Evolutionary conservation across 2,113 vertebrate species (phyloP).

Genomic region (Aptenodytes forsteri): DNA sequence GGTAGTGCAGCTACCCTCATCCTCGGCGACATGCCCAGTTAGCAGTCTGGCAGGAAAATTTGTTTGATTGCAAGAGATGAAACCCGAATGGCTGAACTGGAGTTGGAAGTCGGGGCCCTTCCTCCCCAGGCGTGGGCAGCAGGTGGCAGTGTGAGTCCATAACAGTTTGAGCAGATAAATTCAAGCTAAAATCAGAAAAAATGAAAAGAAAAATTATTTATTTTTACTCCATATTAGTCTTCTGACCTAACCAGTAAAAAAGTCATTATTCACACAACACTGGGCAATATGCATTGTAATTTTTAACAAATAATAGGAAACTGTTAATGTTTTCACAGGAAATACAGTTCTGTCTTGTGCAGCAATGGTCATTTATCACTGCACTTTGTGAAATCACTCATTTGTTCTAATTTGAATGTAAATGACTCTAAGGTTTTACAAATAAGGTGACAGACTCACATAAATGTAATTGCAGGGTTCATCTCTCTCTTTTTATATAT

Average conservation of each 20-base stretch:
- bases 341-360: constrained; percentile 80
- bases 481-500: constrained; percentile 90
- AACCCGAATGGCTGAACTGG: background rate
- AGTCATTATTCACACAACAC: constrained; percentile 86
- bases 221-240: constrained; percentile 82
- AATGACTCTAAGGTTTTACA: constrained; percentile 91
- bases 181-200: constrained; percentile 65
- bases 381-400: constrained; percentile 88
- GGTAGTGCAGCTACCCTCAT: background rate
- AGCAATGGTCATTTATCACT: constrained; percentile 84
- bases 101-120: background rate
- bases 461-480: constrained; percentile 90
- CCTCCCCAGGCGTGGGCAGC: constrained; percentile 52
- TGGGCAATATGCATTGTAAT: constrained; percentile 84
- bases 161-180: constrained; percentile 38
- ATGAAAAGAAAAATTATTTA: constrained; percentile 83
- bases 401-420: constrained; percentile 91
- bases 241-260: constrained; percentile 85
- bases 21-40: background rate
- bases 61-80: background rate
- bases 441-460: constrained; percentile 91
- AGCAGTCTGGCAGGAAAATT: background rate
- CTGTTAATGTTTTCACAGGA: constrained; percentile 82
- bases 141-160: constrained; percentile 82
- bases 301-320: constrained; percentile 86